Evolutionary conservation across 1,140 invertebrate genomes (phyloP), one percentile per base, ranked within the genome.

Genomic region (Drosophila parabipectinata): DNA sequence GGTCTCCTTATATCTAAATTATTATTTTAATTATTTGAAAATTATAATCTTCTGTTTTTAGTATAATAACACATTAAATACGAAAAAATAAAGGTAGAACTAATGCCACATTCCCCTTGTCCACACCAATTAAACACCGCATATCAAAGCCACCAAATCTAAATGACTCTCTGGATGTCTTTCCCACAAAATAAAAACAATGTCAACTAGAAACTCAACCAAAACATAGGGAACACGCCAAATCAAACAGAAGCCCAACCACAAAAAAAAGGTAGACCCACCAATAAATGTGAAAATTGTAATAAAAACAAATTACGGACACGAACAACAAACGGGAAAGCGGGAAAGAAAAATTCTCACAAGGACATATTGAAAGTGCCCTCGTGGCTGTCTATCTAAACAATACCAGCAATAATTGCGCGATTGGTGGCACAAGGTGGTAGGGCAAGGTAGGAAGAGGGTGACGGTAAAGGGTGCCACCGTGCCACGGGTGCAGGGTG

Each of bases 401-500:
- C 88, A 90, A 90, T 90, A 64, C 80, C 72, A 57, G 62, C 66
- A 77, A 85, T 90, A 90, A 90, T 90, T 90, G 88, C 75, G 75
- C 77, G 76, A 88, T 90, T 84, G 82, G 21, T 21, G 21, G 21
- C 21, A 80, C 64, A 76, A 67, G 58, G 48, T 28, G 37, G 68
- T 15, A 37, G 34, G 12, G 9, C 34, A 12, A 37, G 34, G 9
- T 37, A n/a, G 34, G 1, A 41, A 18, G 41, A 14, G 41, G 41
- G 41, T 44, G 53, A 18, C 44, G 41, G 63, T 41, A 58, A 56
- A 57, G 60, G 73, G 67, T 77, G 61, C 24, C 68, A 53, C 47
- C 45, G 55, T 24, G 44, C 63, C 15, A 37, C 39, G 67, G 44
- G 41, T 66, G 55, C 69, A 39, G 15, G 64, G 57, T 64, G 47